phyloP scores from a whole-genome alignment of 2,888 invertebrate genomes.

The Caenorhabditis sp. region DNA sequence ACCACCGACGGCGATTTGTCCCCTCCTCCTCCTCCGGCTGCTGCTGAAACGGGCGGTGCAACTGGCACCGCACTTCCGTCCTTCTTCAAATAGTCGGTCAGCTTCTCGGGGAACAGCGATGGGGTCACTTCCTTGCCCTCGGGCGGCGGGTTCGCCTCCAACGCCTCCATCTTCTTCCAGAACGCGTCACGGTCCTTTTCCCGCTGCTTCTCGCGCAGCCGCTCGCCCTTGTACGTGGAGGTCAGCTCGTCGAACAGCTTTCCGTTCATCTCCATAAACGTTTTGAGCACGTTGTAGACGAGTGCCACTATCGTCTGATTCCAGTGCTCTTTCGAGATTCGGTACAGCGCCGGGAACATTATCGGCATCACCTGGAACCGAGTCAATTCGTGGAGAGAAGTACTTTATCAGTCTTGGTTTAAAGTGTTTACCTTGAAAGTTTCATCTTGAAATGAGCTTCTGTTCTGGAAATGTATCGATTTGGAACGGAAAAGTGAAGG shows the following conservation, averaged over 20 bases:
- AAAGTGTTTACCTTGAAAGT: no score
- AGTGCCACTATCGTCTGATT: slow-evolving; percentile 99
- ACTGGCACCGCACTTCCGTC: no score
- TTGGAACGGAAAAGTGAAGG: no score
- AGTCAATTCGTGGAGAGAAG: no score
- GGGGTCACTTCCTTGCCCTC: slow-evolving; percentile 55
- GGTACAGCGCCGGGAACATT: slow-evolving; percentile 99
- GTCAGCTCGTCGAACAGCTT: slow-evolving; percentile 99
- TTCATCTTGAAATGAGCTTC: no score
- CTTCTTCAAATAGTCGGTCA: slow-evolving; percentile 48
- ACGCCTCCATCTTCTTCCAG: slow-evolving; percentile 84
- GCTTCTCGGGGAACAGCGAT: slow-evolving; percentile 50
- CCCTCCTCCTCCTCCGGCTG: no score
- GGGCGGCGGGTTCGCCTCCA: slow-evolving; percentile 67
- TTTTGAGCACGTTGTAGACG: slow-evolving; percentile 99
- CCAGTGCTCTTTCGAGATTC: slow-evolving; percentile 97
- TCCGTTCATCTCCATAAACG: slow-evolving; percentile 99
- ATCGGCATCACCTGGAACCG: slow-evolving; percentile 95
- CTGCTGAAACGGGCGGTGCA: no score
- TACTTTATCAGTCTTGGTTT: no score
- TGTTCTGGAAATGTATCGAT: no score
- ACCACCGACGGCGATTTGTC: slow-evolving; percentile 62
- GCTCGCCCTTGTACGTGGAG: slow-evolving; percentile 97
- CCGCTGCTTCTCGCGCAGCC: slow-evolving; percentile 96
- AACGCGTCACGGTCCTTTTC: slow-evolving; percentile 97